phyloP scores from a whole-genome alignment of 1,140 invertebrate genomes.

The Aphis craccivora region DNA sequence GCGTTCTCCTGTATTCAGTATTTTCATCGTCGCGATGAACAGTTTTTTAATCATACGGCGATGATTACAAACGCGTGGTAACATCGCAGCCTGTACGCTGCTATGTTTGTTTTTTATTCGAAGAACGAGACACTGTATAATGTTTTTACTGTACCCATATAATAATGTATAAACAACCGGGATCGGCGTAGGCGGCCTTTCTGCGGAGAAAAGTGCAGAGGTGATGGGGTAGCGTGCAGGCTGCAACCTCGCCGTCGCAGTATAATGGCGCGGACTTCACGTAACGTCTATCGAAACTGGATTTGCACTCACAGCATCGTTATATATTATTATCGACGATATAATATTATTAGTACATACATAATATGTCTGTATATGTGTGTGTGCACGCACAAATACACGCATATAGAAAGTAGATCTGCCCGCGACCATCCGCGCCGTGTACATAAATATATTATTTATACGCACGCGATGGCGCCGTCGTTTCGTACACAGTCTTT shows the following conservation, averaged over 20 bases:
- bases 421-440: not conserved
- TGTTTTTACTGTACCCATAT: not conserved
- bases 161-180: not conserved
- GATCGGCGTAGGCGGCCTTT: not conserved
- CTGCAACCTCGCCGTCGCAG: not conserved
- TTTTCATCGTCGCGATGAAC: not conserved
- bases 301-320: not conserved
- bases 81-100: not conserved
- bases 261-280: not conserved
- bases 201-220: not conserved
- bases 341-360: not conserved
- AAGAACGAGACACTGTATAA: not conserved
- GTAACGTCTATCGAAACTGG: slow-evolving; percentile 36
- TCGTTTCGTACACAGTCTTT: not conserved
- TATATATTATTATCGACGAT: not conserved
- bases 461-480: slow-evolving; percentile 6
- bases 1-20: not conserved
- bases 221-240: not conserved
- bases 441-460: not conserved
- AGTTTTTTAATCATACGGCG: not conserved
- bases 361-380: not conserved
- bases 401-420: slow-evolving; percentile 31
- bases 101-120: not conserved
- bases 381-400: no score
- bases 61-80: not conserved